phyloP scores from a whole-genome alignment of 2,888 invertebrate species.

The Philaethria dido region DNA sequence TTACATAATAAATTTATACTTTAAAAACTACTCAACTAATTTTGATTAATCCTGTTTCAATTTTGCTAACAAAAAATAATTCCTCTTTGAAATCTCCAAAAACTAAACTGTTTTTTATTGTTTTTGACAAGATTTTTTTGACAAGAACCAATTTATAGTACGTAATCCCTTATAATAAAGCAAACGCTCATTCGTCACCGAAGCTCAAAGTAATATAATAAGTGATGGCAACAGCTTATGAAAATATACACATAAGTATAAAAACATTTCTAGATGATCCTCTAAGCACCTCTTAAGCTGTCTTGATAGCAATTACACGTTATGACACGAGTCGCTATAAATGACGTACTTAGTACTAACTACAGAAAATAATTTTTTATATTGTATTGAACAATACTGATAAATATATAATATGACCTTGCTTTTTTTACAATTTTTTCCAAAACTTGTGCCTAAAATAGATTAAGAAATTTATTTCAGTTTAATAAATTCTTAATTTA shows the following conservation, averaged over 20 bases:
- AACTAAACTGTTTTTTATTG: no score
- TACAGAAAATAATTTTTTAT: not conserved
- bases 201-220: not conserved
- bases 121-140: no score
- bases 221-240: not conserved
- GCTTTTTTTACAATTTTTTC: no score
- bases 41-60: no score
- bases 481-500: no score
- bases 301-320: not conserved
- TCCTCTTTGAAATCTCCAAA: no score
- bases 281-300: not conserved
- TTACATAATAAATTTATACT: no score
- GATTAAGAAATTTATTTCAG: no score
- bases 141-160: no score
- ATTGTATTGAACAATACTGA: not conserved
- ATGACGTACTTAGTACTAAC: not conserved
- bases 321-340: not conserved
- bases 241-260: not conserved
- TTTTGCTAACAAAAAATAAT: no score
- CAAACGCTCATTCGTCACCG: not conserved
- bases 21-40: no score
- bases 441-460: no score
- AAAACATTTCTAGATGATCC: not conserved
- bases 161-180: not conserved
- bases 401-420: not conserved